phyloP scores from a whole-genome alignment of 2,888 invertebrate genomes.

The Yponomeuta cagnagella region DNA sequence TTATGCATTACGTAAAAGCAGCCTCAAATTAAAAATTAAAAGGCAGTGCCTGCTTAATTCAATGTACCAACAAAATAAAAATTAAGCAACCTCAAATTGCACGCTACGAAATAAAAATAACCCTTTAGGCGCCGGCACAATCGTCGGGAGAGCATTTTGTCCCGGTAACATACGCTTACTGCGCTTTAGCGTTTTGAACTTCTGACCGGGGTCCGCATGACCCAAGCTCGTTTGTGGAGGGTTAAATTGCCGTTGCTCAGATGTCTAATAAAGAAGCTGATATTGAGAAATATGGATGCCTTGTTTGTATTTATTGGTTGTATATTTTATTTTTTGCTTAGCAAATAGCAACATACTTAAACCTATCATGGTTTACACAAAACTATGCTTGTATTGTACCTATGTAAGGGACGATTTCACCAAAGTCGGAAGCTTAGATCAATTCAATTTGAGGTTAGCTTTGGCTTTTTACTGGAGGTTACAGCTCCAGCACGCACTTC shows the following conservation, averaged over 20 bases:
- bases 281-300: not conserved
- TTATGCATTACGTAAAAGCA: not conserved
- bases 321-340: no score
- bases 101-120: not conserved
- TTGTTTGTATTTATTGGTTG: not conserved
- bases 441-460: no score
- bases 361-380: no score
- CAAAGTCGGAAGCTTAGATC: no score
- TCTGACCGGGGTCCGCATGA: conserved; percentile 16
- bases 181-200: not conserved
- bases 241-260: conserved; percentile 18
- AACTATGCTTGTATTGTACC: no score
- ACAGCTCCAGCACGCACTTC: no score
- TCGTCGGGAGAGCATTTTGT: not conserved
- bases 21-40: not conserved
- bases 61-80: not conserved
- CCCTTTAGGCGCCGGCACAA: not conserved
- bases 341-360: no score
- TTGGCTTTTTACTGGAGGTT: no score
- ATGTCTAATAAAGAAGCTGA: conserved; percentile 11
- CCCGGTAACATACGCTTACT: not conserved
- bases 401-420: no score
- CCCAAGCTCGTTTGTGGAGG: conserved; percentile 15
- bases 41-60: not conserved
- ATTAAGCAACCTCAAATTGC: not conserved